Conservation (phyloP, 1,140 invertebrate species). For the Drosophila asahinai region DNA sequence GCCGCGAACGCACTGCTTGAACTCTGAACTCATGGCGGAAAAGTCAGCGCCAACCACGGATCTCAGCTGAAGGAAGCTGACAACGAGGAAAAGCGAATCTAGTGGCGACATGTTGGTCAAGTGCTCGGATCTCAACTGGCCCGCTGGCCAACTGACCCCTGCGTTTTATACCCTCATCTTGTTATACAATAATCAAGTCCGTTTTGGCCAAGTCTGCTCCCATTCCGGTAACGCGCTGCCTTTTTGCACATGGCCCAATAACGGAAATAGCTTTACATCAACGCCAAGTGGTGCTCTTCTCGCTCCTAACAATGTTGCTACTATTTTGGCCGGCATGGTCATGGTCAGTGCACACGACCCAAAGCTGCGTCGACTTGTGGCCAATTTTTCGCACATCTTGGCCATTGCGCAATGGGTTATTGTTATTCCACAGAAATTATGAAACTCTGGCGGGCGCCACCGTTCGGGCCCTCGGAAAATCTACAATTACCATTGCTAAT, state of each 20-base stretch:
- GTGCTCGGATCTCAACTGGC: conserved; percentile 44
- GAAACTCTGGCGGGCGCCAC: conserved; percentile 50
- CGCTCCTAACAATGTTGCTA: conserved; percentile 28
- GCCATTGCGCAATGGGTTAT: conserved; percentile 65
- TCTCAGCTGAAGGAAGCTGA: conserved; percentile 32
- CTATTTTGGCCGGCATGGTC: conserved; percentile 65
- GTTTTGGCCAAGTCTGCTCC: conserved; percentile 57
- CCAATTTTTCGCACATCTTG: conserved; percentile 78
- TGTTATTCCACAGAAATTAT: conserved; percentile 70
- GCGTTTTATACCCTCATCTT: conserved; percentile 53
- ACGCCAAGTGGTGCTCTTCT: conserved; percentile 52
- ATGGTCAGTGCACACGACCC: conserved; percentile 82
- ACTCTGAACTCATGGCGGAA: conserved; percentile 46
- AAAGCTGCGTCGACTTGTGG: conserved; percentile 54
- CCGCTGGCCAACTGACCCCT: conserved; percentile 61
- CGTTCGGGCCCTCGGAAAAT: conserved; percentile 24
- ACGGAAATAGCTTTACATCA: conserved; percentile 81
- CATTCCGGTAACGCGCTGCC: conserved; percentile 41
- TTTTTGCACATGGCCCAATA: conserved; percentile 81
- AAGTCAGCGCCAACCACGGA: conserved; percentile 33
- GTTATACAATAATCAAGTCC: conserved; percentile 66
- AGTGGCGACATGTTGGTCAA: conserved; percentile 40
- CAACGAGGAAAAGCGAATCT: conserved; percentile 15
- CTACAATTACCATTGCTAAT: conserved; percentile 48
- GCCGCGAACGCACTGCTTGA: conserved; percentile 73